Evolutionary conservation across 1,140 invertebrate species (phyloP), one percentile per base, ranked within the genome.

Genomic region (Drosophila dunni): DNA sequence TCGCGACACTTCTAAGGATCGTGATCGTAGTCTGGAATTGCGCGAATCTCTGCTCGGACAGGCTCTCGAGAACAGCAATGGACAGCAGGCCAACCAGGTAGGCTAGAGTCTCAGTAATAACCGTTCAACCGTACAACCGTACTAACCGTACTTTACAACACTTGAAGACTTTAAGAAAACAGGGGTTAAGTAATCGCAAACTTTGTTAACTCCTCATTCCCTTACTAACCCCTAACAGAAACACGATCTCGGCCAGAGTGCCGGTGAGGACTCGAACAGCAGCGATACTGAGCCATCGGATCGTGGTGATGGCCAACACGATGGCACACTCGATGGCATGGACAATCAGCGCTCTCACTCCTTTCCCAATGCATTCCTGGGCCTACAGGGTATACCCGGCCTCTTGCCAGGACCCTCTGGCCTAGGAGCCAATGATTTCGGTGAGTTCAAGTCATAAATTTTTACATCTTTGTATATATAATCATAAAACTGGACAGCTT

Each of bases 361-460:
- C 68, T 96, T 96, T 90, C 95, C 95, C n/a, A 94, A 95, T 57
- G 94, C 95, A 42, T 93, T 96, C 42, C 92, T 96, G 67, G 95
- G 95, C 74, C 93, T 96, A 73, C 95, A 96, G 94, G 95, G 95
- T 94, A 94, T 95, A 84, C 92, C 94, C 91, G 95, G 95, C 78
- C 93, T 96, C 62, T 94, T 97, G 92, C 96, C 97, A 62, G 96
- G 97, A 90, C 97, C 96, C 10, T 97, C 96, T 29, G 96, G 96
- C 76, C 95, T 97, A 81, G 94, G 94, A 91, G 74, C 93, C 93
- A 95, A 96, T 92, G 96, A 95, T 93, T 97, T 96, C 91, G 96
- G 96, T 97, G 93, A 97, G 96, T 96, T 13, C 15, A 24, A 38
- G 10, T 9, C 11, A 33, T 4, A 17, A 71, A 51, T 0, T 17